Evolutionary conservation across 2,888 invertebrate species (phyloP).

Genomic region (Cheilosia pagana): DNA sequence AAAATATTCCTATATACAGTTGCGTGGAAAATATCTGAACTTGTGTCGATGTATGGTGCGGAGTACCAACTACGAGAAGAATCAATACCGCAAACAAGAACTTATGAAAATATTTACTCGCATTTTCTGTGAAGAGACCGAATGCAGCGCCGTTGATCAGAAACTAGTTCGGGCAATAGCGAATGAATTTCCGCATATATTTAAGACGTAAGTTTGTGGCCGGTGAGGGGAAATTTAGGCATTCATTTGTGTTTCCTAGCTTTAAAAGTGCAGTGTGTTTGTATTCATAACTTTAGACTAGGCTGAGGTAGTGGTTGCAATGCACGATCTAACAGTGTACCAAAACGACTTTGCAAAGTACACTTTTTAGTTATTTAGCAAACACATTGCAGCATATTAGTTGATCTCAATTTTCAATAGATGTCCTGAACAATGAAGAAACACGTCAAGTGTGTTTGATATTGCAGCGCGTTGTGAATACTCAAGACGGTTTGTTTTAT

Average conservation of each 20-base stretch:
- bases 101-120: conserved; percentile 93
- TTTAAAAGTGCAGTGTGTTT: conserved; percentile 52
- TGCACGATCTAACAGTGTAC: no score
- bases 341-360: neutral
- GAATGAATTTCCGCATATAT: conserved; percentile 92
- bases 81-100: conserved; percentile 91
- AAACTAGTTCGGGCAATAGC: conserved; percentile 91
- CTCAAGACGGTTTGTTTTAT: conserved; percentile 5
- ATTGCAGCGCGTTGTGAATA: conserved; percentile 46
- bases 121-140: conserved; percentile 93
- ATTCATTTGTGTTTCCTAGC: conserved; percentile 18
- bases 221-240: conserved; percentile 6
- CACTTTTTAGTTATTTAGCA: conserved; percentile 13
- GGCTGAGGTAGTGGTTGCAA: neutral
- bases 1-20: conserved; percentile 83
- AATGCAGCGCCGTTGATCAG: conserved; percentile 90
- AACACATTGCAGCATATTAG: conserved; percentile 23
- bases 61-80: conserved; percentile 91
- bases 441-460: conserved; percentile 12
- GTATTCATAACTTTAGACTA: conserved; percentile 26
- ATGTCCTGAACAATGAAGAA: neutral
- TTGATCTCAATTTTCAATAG: conserved; percentile 24
- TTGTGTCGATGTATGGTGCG: conserved; percentile 91
- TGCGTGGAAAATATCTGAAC: conserved; percentile 90
- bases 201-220: conserved; percentile 85